Evolutionary conservation across 2,797 vertebrate genomes (phyloP).

Genomic region (Mormyrops attenuatus): DNA sequence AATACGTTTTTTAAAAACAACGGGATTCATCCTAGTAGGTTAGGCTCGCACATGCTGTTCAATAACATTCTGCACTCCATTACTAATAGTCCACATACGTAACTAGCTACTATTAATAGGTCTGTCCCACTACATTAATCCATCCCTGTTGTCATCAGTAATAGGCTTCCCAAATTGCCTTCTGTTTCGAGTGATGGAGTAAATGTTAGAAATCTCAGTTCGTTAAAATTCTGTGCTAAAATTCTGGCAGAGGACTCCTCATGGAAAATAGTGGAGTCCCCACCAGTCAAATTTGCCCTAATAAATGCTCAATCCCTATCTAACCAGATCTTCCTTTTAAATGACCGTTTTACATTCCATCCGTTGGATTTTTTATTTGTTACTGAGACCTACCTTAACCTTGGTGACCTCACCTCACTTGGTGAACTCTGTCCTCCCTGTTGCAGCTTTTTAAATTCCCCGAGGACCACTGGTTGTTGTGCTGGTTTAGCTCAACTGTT

Average conservation of each 20-base stretch:
- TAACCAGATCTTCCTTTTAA: background rate
- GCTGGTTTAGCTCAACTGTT: background rate
- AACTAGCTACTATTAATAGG: background rate
- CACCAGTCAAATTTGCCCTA: background rate
- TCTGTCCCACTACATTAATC: background rate
- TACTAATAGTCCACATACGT: background rate
- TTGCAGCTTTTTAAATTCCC: background rate
- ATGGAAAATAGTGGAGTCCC: background rate
- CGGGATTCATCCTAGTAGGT: too few relatives aligned
- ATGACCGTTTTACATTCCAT: background rate
- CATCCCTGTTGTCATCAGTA: background rate
- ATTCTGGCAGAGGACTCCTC: background rate
- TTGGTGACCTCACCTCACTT: background rate
- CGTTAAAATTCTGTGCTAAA: background rate
- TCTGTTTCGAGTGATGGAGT: background rate
- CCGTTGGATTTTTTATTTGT: background rate
- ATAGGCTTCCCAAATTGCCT: background rate
- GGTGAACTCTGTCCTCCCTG: background rate
- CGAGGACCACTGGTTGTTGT: background rate
- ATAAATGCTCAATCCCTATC: background rate
- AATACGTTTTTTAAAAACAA: too few relatives aligned
- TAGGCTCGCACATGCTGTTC: too few relatives aligned
- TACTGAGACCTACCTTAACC: background rate
- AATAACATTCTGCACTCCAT: background rate
- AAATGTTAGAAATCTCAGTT: background rate